A percentile compares a stretch with the other conserved stretches of the same genome.
Evolutionary conservation across 2,113 vertebrate species (phyloP).

Genomic region (Anser brachyrhynchus): DNA sequence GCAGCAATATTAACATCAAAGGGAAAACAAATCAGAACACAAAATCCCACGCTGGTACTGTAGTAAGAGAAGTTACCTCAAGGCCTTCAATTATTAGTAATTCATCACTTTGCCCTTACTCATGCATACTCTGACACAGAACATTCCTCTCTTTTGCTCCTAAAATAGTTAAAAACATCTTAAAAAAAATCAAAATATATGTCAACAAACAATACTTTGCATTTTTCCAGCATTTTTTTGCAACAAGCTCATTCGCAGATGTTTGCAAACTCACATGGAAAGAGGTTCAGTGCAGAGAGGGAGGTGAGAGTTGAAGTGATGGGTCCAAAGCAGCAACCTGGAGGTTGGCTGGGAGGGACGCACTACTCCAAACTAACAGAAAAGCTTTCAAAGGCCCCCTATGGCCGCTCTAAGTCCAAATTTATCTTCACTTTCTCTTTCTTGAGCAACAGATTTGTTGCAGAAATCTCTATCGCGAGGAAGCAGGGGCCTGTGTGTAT

Average conservation of each 20-base stretch:
- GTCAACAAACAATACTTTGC: not conserved
- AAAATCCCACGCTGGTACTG: not conserved
- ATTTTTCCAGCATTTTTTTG: not conserved
- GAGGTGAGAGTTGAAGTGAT: not conserved
- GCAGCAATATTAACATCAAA: not conserved
- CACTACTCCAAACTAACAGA: fast-evolving
- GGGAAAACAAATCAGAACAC: not conserved
- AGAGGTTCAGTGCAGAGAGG: not conserved
- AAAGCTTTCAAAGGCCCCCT: not conserved
- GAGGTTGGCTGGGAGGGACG: not conserved
- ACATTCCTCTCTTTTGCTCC: not conserved
- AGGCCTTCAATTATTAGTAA: fast-evolving
- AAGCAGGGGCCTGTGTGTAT: not conserved
- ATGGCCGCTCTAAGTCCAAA: not conserved
- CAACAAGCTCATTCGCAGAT: not conserved
- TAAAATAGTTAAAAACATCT: not conserved
- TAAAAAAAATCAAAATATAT: no score
- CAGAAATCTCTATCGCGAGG: slow-evolving; percentile 29
- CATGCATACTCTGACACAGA: fast-evolving
- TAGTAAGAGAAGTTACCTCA: not conserved
- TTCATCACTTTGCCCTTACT: not conserved
- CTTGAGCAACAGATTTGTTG: not conserved
- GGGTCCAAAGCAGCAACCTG: not conserved
- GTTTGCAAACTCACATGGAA: not conserved
- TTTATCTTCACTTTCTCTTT: slow-evolving; percentile 10